A percentile compares a stretch with the other conserved stretches of the same genome.
Conservation (phyloP, 2,797 vertebrate species). For the Malurus splendens region DNA sequence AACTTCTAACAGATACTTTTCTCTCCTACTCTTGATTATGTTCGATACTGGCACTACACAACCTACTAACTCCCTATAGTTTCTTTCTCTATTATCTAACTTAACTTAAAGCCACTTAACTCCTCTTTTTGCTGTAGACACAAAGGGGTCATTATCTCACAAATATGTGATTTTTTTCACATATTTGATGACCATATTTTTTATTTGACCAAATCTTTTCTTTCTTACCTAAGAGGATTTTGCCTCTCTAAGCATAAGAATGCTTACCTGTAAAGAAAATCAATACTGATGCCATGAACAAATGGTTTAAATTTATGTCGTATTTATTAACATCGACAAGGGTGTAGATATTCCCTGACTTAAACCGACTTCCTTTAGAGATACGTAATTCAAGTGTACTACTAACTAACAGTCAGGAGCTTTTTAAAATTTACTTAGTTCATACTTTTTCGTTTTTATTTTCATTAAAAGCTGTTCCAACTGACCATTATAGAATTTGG, state of each 20-base stretch:
- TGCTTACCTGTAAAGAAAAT: not conserved
- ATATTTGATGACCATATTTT: not conserved
- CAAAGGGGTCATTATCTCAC: not conserved
- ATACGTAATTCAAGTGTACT: not conserved
- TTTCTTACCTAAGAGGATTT: not conserved
- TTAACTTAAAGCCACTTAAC: not conserved
- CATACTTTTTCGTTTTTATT: no score
- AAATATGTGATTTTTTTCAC: not conserved
- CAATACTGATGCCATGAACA: not conserved
- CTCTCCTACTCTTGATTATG: not conserved
- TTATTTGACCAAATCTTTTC: not conserved
- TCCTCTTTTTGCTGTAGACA: not conserved
- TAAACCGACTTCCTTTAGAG: not conserved
- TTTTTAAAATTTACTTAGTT: not conserved
- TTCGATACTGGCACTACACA: not conserved
- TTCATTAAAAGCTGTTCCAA: not conserved
- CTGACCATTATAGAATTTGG: not conserved
- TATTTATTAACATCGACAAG: not conserved
- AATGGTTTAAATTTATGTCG: not conserved
- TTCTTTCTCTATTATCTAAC: not conserved
- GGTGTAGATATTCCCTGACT: not conserved
- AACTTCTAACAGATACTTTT: not conserved
- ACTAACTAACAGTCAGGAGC: not conserved
- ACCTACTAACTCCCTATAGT: not conserved
- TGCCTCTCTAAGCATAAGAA: not conserved